Conservation (phyloP, 2,113 vertebrate species). For the Petroica traversi region DNA sequence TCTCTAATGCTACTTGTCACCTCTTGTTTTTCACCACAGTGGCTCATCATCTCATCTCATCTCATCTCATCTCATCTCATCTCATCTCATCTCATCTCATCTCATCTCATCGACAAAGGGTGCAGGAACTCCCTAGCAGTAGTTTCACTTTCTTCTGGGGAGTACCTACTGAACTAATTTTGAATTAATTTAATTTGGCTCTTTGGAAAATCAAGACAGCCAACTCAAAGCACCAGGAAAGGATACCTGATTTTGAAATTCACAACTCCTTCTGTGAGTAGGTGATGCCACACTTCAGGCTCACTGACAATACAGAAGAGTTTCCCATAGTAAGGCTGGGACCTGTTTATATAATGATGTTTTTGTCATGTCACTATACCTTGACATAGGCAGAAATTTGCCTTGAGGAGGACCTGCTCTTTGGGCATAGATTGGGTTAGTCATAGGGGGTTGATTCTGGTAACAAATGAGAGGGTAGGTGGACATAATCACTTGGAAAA, state of each 20-base stretch:
- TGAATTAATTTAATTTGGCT: background rate
- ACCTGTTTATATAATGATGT: background rate
- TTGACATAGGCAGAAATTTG: background rate
- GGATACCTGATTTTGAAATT: background rate
- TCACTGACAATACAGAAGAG: background rate
- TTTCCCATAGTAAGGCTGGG: background rate
- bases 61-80: background rate
- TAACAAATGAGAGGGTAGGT: background rate
- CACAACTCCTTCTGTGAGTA: background rate
- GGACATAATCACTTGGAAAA: background rate
- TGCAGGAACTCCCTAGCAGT: background rate
- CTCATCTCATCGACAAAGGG: background rate
- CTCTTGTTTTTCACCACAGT: background rate
- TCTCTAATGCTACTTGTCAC: background rate
- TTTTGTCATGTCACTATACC: background rate
- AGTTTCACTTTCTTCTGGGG: background rate
- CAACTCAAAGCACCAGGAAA: background rate
- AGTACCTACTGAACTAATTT: background rate
- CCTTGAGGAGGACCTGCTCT: background rate
- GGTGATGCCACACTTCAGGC: background rate
- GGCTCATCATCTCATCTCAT: background rate
- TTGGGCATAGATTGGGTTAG: background rate
- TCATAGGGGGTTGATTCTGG: background rate
- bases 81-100: background rate
- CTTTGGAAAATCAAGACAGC: background rate